A percentile compares a stretch with the other conserved stretches of the same genome.
These are phyloP conservation scores for Alouatta palliata DNA, from an alignment of 2,113 vertebrate genomes.

Conservation along the genomic window DNA sequence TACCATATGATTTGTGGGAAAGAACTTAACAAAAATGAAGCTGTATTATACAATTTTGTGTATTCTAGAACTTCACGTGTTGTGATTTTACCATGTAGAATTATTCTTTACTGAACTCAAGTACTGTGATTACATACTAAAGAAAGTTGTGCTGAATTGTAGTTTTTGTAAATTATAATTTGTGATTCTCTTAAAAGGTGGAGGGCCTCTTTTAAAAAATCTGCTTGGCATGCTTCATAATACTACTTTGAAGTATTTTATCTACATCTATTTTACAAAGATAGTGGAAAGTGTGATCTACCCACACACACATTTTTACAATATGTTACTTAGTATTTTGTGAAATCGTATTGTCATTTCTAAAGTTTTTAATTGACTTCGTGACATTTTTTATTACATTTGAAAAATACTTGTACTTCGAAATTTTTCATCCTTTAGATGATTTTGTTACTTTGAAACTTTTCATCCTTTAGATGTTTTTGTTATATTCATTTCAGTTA, in stretches of 20 bases:
- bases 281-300: not conserved
- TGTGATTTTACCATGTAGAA: slow-evolving; percentile 23
- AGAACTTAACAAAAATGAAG: not conserved
- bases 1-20: not conserved
- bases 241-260: slow-evolving; percentile 53
- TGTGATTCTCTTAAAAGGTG: slow-evolving; percentile 37
- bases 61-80: slow-evolving; percentile 22
- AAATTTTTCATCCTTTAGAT: not conserved
- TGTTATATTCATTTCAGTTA: slow-evolving; percentile 49
- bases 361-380: slow-evolving; percentile 34
- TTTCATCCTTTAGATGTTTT: slow-evolving; percentile 40
- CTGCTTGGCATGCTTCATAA: not conserved
- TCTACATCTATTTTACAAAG: slow-evolving; percentile 49
- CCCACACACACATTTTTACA: not conserved
- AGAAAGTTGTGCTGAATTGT: slow-evolving; percentile 37
- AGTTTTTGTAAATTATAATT: slow-evolving; percentile 43
- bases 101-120: slow-evolving; percentile 9
- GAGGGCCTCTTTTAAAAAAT: slow-evolving; percentile 30
- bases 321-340: slow-evolving; percentile 1
- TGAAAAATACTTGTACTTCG: slow-evolving; percentile 48
- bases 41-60: not conserved
- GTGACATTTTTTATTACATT: slow-evolving; percentile 38
- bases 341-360: slow-evolving; percentile 53
- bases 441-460: slow-evolving; percentile 43
- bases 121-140: slow-evolving; percentile 43